phyloP scores from a whole-genome alignment of 2,888 invertebrate genomes.

The Drosophila conformis region DNA sequence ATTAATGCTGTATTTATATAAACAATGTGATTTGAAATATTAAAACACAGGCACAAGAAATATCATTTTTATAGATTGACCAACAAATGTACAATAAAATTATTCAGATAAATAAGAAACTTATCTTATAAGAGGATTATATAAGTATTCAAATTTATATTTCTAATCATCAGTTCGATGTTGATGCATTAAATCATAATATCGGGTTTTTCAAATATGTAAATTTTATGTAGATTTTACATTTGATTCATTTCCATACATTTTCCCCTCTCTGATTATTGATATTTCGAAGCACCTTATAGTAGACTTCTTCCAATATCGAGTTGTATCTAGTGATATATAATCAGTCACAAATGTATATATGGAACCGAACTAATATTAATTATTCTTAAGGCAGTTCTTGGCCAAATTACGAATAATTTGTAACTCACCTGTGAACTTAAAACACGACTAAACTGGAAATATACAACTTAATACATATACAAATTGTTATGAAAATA shows the following conservation, averaged over 20 bases:
- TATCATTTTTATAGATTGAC: accelerated
- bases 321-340: background rate
- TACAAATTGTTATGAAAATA: no score
- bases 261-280: background rate
- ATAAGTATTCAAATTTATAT: background rate
- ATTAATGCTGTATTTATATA: background rate
- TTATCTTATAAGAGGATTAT: background rate
- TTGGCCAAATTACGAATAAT: background rate
- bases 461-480: background rate
- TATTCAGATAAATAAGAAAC: background rate
- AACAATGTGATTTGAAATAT: background rate
- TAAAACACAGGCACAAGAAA: background rate
- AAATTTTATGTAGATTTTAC: background rate
- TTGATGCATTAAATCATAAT: background rate
- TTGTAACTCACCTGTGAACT: background rate
- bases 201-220: background rate
- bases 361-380: background rate
- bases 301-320: background rate
- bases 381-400: background rate
- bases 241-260: background rate
- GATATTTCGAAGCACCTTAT: background rate
- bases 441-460: background rate
- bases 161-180: background rate
- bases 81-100: accelerated
- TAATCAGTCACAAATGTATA: background rate